Base-by-base conservation (phyloP, 2,797 vertebrate genomes). In the Eulemur albifrons region DNA sequence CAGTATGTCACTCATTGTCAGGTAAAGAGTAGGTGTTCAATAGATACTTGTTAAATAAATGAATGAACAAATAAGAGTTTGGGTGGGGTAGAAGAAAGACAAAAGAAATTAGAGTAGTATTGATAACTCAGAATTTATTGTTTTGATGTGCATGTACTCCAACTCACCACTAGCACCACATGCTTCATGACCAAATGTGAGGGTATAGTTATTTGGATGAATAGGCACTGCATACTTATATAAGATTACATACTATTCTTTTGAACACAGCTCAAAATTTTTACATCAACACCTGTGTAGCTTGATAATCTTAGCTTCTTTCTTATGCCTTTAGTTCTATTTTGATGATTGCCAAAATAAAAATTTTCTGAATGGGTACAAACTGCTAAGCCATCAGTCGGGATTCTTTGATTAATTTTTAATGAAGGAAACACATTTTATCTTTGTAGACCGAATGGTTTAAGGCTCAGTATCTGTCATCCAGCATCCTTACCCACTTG, bases 351-450 rank as follows among this genome's bases (percentile, higher is more conserved):
- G 10, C 23, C 30, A 69, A 81, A 54, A 54, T 40, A 90, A 65
- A 97, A 73, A 73, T 35, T 95, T 94, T 93, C 80, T 83, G 65
- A 73, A 76, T 90, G 11, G 12, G 7, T 12, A 14, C 32, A 52
- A 59, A 79, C 63, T 54, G 18, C 57, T 75, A 32, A 88, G 32
- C 25, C 76, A 35, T n/a, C 48, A 35, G 12, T 81, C 80, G 82
- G 6, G 83, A 93, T 90, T 90, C 32, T 91, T 97, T 75, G 67
- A 59, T 94, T 94, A 90, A 72, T 95, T 97, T 93, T 97, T 95
- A 88, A 93, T 65, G 35, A 86, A 90, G 82, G 13, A 35, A 93
- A 14, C 30, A 30, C 80, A 35, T 95, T 96, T 89, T 92, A n/a
- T 95, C 54, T 86, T 69, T 96, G 73, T 61, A 91, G 15, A 27